Evolutionary conservation across 2,888 invertebrate genomes (phyloP).

Genomic region (Drosophila leonis): DNA sequence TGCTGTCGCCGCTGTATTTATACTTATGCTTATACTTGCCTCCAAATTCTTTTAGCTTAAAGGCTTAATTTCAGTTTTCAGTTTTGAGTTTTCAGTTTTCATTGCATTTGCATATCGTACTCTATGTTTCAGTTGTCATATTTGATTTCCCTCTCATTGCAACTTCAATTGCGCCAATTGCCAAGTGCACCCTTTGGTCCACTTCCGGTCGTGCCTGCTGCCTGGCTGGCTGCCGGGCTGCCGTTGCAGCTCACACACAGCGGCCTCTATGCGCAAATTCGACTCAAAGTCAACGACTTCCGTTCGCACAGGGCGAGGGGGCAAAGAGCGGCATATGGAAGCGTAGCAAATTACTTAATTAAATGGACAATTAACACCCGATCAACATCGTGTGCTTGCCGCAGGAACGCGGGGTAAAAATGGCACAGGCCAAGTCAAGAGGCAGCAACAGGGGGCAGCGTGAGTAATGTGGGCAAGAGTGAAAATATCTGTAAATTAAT

Average conservation of each 20-base stretch:
- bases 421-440: conserved; percentile 48
- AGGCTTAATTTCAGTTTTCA: background rate
- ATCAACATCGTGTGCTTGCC: conserved; percentile 44
- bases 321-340: conserved; percentile 36
- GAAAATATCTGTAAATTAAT: conserved; percentile 81
- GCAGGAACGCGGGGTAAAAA: conserved; percentile 28
- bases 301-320: conserved; percentile 54
- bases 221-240: conserved; percentile 2
- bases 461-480: conserved; percentile 76
- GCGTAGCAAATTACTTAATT: conserved; percentile 83
- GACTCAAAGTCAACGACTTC: conserved; percentile 83
- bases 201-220: conserved; percentile 55
- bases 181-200: conserved; percentile 58
- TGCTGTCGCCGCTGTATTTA: no score
- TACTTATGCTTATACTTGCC: background rate
- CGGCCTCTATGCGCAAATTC: conserved; percentile 52
- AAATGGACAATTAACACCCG: conserved; percentile 83
- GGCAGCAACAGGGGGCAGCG: conserved; percentile 35
- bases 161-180: conserved; percentile 63
- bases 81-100: conserved; percentile 13
- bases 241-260: conserved; percentile 16
- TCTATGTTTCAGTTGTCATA: conserved; percentile 27
- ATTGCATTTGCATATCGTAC: conserved; percentile 16
- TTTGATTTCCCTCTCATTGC: conserved; percentile 45
- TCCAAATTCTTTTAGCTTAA: background rate